Evolutionary conservation across 2,113 vertebrate genomes (phyloP), one percentile per base, ranked within the genome.

Genomic region (Spheniscus mendiculus): DNA sequence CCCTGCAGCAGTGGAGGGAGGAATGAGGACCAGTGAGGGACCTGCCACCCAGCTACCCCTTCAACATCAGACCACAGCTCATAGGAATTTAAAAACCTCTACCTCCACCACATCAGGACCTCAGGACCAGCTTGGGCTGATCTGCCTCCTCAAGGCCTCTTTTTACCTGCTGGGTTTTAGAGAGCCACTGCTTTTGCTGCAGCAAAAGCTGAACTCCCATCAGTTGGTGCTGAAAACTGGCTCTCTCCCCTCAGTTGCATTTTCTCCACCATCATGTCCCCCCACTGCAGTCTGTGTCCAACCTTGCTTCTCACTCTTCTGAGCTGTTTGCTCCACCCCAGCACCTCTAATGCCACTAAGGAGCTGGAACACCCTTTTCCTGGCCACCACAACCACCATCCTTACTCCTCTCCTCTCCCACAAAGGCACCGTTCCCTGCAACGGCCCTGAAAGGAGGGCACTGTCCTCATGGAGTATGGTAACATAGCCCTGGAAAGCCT

Each of bases 401-500:
- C 29, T 79, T 49, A n/a, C 32, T 65, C 32, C 22, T 93, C 32
- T 56, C 32, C 32, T 42, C 25, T 77, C 5, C 34, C 25, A 6
- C 10, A 62, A 7, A 65, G 30, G 21, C 30, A 66, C 9, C 0
- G 0, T 74, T 86, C 40, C 38, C 42, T 80, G 26, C n/a, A 72
- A 26, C 16, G n/a, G 61, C 58, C 42, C 45, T 50, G 61, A 94
- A 93, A 92, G 32, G 66, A 85, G 34, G 26, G n/a, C 29, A 86
- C 38, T 2, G 4, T 69, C 15, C 25, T 96, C 62, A 27, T 47
- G 15, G 22, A 89, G 3, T 76, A 36, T 74, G 78, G 63, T 71
- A 92, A 92, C 66, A 77, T 12, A 93, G 87, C 45, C 82, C 90
- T 76, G n/a, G 85, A 96, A 87, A 81, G 40, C 79, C 88, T 95